A percentile compares a stretch with the other conserved stretches of the same genome.
These are phyloP conservation scores for Mesoclemmys tuberculata DNA, from an alignment of 2,113 vertebrate genomes.

Conservation along the genomic window DNA sequence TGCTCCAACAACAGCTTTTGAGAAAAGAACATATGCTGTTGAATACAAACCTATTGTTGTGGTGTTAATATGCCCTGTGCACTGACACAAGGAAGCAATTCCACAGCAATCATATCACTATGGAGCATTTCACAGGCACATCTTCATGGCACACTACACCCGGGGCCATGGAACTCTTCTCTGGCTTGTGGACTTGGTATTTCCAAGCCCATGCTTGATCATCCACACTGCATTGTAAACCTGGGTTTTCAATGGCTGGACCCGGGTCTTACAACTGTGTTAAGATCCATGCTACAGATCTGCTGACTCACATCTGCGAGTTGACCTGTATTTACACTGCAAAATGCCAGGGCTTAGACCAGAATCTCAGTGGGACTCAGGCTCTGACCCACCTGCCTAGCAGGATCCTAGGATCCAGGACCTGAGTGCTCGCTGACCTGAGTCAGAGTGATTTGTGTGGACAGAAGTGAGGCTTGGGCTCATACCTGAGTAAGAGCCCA, in stretches of 20 bases:
- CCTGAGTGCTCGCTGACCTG: background rate
- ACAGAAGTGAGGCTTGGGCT: background rate
- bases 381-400: background rate
- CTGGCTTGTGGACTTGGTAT: background rate
- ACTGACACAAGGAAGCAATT: background rate
- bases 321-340: background rate
- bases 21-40: background rate
- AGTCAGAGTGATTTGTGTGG: background rate
- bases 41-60: background rate
- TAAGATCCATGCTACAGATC: background rate
- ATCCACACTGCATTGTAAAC: background rate
- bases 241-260: no score
- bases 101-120: background rate
- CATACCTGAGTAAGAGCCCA: background rate
- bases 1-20: background rate
- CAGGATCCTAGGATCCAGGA: background rate
- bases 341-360: background rate
- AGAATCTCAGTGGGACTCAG: background rate
- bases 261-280: background rate
- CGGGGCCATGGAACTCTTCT: background rate
- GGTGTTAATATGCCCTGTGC: background rate
- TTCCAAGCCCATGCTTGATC: background rate
- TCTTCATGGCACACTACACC: background rate
- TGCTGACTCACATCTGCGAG: background rate
- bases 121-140: background rate